Conservation (phyloP, 2,797 vertebrate species). For the Tokudaia tokunoshimensis region DNA sequence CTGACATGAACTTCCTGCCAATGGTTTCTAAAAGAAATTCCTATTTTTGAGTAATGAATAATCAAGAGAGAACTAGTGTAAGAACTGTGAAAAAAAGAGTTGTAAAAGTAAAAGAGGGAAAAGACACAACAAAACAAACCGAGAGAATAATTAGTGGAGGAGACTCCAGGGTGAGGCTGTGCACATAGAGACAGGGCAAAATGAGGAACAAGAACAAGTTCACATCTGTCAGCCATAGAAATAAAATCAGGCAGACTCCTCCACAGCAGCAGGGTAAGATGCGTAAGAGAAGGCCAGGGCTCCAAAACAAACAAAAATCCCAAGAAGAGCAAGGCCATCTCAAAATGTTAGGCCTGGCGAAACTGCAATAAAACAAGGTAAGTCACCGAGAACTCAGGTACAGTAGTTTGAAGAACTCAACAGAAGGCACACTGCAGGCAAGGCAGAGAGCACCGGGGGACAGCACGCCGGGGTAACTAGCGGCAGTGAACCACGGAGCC, state of each 20-base stretch:
- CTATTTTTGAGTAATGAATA: background rate
- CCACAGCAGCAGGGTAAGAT: background rate
- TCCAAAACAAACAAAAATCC: background rate
- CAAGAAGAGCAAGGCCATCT: background rate
- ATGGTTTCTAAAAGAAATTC: background rate
- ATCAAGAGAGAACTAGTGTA: background rate
- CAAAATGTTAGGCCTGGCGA: background rate
- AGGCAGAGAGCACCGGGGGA: background rate
- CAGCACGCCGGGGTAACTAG: background rate
- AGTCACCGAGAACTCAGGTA: constrained; percentile 7
- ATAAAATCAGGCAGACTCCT: background rate
- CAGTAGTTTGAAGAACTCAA: background rate
- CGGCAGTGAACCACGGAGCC: background rate
- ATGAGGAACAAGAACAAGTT: constrained; percentile 26
- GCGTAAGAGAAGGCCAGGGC: background rate
- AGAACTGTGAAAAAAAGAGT: background rate
- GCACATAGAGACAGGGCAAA: background rate
- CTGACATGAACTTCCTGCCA: background rate
- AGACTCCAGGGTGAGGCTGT: background rate
- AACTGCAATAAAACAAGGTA: constrained; percentile 43
- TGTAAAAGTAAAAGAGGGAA: background rate
- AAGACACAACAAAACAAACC: background rate
- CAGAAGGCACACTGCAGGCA: background rate
- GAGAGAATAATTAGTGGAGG: background rate
- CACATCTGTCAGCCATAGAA: background rate